These are phyloP conservation scores for Choristoneura rosaceana DNA, from an alignment of 2,888 invertebrate genomes.

Conservation along the genomic window DNA sequence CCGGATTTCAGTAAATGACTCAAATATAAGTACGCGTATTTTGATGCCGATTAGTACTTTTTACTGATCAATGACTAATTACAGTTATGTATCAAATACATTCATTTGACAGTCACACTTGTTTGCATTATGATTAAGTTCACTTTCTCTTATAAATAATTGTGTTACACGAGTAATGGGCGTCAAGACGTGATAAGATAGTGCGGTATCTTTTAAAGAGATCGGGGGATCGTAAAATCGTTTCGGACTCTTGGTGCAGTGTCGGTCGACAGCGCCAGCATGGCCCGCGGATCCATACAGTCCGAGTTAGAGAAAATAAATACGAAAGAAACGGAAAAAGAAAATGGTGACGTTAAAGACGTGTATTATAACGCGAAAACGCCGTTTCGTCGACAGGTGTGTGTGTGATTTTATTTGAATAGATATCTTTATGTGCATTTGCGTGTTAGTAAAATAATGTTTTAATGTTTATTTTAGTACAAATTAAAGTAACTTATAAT, in stretches of 20 bases:
- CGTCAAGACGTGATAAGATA: constrained; percentile 37
- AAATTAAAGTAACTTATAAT: too few species aligned
- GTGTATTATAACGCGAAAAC: constrained; percentile 51
- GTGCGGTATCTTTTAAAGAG: constrained; percentile 37
- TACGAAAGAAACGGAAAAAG: constrained; percentile 59
- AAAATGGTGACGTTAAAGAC: constrained; percentile 54
- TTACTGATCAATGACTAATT: not conserved
- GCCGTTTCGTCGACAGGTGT: constrained; percentile 75
- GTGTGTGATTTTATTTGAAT: constrained; percentile 47
- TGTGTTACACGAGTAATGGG: not conserved
- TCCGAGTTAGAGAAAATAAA: constrained; percentile 72
- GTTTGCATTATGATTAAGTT: constrained; percentile 17
- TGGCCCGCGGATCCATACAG: constrained; percentile 61
- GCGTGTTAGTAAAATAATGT: not conserved
- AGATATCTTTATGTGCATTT: not conserved
- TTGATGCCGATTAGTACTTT: constrained; percentile 2
- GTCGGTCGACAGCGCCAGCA: constrained; percentile 53
- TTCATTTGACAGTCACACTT: constrained; percentile 20
- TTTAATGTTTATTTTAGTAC: too few species aligned
- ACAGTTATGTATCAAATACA: not conserved
- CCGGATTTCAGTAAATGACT: not conserved
- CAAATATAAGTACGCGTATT: not conserved
- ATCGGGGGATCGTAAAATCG: constrained; percentile 52
- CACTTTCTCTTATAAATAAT: constrained; percentile 22
- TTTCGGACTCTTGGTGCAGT: constrained; percentile 58